Evolutionary conservation across 1,140 invertebrate species (phyloP).

Genomic region (Drosophila arizonae): DNA sequence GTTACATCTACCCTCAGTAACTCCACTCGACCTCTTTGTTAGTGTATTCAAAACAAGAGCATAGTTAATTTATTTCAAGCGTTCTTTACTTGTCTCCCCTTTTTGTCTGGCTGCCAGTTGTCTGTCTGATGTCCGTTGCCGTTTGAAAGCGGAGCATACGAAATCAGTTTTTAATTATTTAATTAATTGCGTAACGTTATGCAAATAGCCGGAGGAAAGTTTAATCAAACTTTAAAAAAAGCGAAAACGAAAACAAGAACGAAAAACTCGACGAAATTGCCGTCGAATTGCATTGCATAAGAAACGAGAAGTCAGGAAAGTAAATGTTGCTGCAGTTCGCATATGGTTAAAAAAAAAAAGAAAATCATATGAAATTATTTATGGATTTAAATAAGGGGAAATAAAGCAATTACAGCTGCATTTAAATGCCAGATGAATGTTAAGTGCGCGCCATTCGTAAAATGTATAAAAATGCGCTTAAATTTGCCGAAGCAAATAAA

Average conservation of each 20-base stretch:
- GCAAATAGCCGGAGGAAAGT: slow-evolving; percentile 40
- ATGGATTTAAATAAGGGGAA: slow-evolving; percentile 13
- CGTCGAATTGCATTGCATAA: slow-evolving; percentile 12
- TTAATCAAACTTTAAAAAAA: slow-evolving; percentile 14
- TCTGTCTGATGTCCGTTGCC: slow-evolving; percentile 34
- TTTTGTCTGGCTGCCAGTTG: slow-evolving; percentile 25
- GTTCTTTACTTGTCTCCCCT: slow-evolving; percentile 28
- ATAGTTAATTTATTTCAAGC: slow-evolving; percentile 58
- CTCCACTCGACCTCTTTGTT: not conserved
- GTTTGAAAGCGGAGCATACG: slow-evolving; percentile 33
- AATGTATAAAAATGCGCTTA: not conserved
- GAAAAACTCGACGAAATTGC: not conserved
- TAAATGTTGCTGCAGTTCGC: not conserved
- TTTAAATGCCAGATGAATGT: not conserved
- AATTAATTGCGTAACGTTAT: slow-evolving; percentile 64
- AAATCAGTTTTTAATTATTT: slow-evolving; percentile 69
- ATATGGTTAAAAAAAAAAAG: no score
- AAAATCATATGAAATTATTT: slow-evolving; percentile 19
- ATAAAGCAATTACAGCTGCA: not conserved
- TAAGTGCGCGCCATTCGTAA: not conserved
- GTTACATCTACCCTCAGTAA: no score
- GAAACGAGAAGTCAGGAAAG: not conserved
- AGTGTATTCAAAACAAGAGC: slow-evolving; percentile 24
- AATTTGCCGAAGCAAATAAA: slow-evolving; percentile 37
- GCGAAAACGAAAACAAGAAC: not conserved